These are phyloP conservation scores for Bothrops alternatus DNA, from an alignment of 2,797 vertebrate genomes.

Conservation along the genomic window DNA sequence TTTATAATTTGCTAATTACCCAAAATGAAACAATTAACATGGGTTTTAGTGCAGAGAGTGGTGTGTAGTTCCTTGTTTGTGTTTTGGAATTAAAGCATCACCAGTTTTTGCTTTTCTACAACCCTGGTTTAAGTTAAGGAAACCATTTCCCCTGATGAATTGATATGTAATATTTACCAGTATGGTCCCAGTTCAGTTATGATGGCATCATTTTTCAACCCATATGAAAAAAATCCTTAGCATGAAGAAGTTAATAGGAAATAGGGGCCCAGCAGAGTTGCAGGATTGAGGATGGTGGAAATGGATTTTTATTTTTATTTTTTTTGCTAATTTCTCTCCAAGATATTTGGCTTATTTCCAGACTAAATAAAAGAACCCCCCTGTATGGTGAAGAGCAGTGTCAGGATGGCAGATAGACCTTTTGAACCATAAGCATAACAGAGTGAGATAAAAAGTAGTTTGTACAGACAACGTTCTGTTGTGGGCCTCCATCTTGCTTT, in stretches of 20 bases:
- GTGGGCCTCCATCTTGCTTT: slow-evolving; percentile 8
- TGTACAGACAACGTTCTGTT: neutral
- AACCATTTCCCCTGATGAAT: slow-evolving; percentile 25
- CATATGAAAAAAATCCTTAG: neutral
- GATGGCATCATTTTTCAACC: neutral
- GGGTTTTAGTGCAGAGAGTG: neutral
- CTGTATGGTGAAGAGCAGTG: neutral
- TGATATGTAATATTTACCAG: slow-evolving; percentile 43
- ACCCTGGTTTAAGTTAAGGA: slow-evolving; percentile 35
- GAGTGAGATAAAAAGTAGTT: neutral
- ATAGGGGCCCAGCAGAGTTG: neutral
- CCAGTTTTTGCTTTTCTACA: slow-evolving; percentile 2
- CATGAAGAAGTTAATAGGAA: slow-evolving; percentile 3
- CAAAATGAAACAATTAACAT: neutral
- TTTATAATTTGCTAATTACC: neutral
- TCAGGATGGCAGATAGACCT: neutral
- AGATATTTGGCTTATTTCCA: neutral
- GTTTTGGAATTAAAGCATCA: neutral
- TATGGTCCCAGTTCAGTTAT: slow-evolving; percentile 34
- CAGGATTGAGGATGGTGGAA: neutral
- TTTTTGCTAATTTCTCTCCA: neutral
- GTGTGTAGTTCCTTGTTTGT: neutral
- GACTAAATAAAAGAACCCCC: neutral
- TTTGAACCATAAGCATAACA: neutral
- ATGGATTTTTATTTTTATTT: neutral